Base-by-base conservation (phyloP, 2,113 vertebrate genomes). In the Pantherophis guttatus region DNA sequence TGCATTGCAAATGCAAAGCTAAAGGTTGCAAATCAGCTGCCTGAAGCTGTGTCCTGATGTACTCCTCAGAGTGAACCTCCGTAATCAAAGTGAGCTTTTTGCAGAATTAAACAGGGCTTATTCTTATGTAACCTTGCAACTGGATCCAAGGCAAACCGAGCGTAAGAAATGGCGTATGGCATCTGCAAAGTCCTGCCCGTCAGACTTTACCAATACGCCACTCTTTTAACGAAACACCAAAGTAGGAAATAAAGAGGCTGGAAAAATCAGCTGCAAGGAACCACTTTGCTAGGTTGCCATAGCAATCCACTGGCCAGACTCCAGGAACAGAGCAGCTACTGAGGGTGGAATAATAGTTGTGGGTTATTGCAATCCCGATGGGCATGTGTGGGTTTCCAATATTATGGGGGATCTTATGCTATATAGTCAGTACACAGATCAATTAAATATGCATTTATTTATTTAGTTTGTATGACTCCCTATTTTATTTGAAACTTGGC, bases 241-340 rank as follows among this genome's bases (percentile, higher is more conserved):
- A 12, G 48, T n/a, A 33, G 54, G 44, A 50, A 89, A 87, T 65
- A 55, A 88, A 75, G 55, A 87, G 75, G 81, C 81, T 87, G 24
- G 59, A 52, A 44, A n/a, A 93, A 87, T 23, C 57, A 44, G 65
- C n/a, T 44, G 55, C 57, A 50, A 87, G 88, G 57, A 90, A 33
- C 89, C 81, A 65, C 24, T n/a, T 48, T 90, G 81, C 48, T 65
- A 3, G 48, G 89, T 87, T 93, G 81, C 81, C 89, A 90, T 87
- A 65, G 92, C 92, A 93, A 93, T 89, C 58, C 90, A 85, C 75
- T 55, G 59, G 87, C 75, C 57, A 93, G 81, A 86, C 19, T 29
- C 92, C 48, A 93, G 57, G 90, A 90, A 58, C 53, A 93, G 88
- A 89, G n/a, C 92, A 93, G 92, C 24, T 90, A 65, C n/a, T 54